Conservation (phyloP, 2,797 vertebrate species). For the Harpagifer antarcticus region DNA sequence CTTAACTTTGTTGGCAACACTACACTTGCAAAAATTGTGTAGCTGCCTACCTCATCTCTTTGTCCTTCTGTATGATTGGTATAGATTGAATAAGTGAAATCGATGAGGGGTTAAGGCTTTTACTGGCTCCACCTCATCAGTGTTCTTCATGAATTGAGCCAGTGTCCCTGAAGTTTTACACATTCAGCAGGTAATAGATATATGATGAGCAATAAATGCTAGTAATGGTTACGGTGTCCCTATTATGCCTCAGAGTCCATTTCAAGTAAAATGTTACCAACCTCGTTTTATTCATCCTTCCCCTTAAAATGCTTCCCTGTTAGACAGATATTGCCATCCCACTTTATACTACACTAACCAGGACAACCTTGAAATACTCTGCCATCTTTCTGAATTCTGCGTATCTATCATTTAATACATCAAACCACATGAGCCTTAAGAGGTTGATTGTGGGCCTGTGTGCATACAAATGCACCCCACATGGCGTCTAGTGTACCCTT, state of each 20-base stretch:
- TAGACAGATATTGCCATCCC: slow-evolving; percentile 24
- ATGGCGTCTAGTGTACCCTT: not conserved
- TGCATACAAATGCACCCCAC: slow-evolving; percentile 35
- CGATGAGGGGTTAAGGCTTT: not conserved
- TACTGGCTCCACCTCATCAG: slow-evolving; percentile 7
- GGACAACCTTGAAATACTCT: slow-evolving; percentile 52
- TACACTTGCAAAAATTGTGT: not conserved
- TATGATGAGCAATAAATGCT: slow-evolving; percentile 35
- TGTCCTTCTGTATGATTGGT: not conserved
- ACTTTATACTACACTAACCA: slow-evolving; percentile 37
- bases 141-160: slow-evolving; percentile 17
- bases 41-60: not conserved
- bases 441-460: slow-evolving; percentile 1
- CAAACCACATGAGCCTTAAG: slow-evolving; percentile 33
- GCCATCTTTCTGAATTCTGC: slow-evolving; percentile 26
- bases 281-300: slow-evolving; percentile 18
- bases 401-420: slow-evolving; percentile 50
- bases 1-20: not conserved
- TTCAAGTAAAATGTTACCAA: slow-evolving; percentile 44
- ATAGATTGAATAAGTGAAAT: slow-evolving; percentile 13
- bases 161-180: slow-evolving; percentile 29
- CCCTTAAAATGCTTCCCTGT: slow-evolving; percentile 3
- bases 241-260: slow-evolving; percentile 24
- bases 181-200: slow-evolving; percentile 37
- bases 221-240: slow-evolving; percentile 25